These are phyloP conservation scores for Strigamia crassipes DNA, from an alignment of 2,888 invertebrate genomes.

Conservation along the genomic window DNA sequence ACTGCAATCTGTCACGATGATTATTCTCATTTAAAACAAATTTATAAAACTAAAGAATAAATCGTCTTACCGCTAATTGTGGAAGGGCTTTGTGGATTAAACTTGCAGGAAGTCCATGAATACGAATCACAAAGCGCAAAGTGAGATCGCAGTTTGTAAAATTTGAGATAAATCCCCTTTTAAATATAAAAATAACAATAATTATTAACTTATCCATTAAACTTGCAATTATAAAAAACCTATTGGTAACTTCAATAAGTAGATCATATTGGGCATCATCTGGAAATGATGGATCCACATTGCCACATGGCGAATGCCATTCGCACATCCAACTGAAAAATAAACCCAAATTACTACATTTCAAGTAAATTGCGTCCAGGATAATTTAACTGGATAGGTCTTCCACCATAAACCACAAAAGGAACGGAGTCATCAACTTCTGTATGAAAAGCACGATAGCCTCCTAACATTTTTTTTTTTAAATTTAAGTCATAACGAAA, in stretches of 20 bases:
- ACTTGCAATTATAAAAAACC: not conserved
- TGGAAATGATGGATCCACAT: not conserved
- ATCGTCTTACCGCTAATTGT: not conserved
- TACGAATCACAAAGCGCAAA: not conserved
- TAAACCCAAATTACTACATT: not conserved
- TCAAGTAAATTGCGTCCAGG: not conserved
- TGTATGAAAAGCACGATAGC: too few relatives aligned
- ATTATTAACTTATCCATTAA: not conserved
- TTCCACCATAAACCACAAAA: not conserved
- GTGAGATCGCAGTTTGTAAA: not conserved
- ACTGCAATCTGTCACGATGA: not conserved
- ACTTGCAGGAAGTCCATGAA: constrained; percentile 6
- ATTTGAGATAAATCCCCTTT: not conserved
- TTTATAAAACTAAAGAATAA: not conserved
- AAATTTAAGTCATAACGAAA: not conserved
- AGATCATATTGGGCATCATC: constrained; percentile 11
- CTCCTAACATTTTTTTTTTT: too few relatives aligned
- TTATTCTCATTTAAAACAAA: not conserved
- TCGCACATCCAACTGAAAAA: constrained; percentile 1
- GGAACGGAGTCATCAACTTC: not conserved
- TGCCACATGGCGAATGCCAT: constrained; percentile 13
- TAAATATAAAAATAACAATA: not conserved
- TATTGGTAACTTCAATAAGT: not conserved
- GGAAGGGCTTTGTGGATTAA: constrained; percentile 17
- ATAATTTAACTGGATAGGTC: not conserved